Conservation (phyloP, 2,888 invertebrate genomes). For the Apamea monoglypha region DNA sequence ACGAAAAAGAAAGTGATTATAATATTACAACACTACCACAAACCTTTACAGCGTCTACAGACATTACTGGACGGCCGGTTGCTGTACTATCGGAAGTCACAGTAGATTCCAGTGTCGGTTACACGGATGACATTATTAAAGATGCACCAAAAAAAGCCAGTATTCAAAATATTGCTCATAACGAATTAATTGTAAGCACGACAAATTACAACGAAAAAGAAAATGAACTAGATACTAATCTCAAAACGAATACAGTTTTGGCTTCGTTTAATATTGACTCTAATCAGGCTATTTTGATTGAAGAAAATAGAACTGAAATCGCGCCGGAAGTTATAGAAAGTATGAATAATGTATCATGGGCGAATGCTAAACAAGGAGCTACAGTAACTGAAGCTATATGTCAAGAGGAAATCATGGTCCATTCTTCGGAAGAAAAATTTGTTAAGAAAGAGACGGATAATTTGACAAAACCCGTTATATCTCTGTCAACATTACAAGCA, state of each 20-base stretch:
- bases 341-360: slow-evolving; percentile 70
- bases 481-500: slow-evolving; percentile 88
- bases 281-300: slow-evolving; percentile 87
- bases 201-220: slow-evolving; percentile 91
- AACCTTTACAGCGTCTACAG: slow-evolving; percentile 80
- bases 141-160: slow-evolving; percentile 82
- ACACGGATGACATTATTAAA: slow-evolving; percentile 64
- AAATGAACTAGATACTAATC: slow-evolving; percentile 69
- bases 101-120: slow-evolving; percentile 81
- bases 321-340: slow-evolving; percentile 80
- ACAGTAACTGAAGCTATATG: slow-evolving; percentile 90
- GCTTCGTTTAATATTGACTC: slow-evolving; percentile 77
- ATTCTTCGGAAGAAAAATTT: slow-evolving; percentile 84
- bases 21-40: slow-evolving; percentile 63
- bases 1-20: slow-evolving; percentile 83
- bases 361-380: slow-evolving; percentile 80
- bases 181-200: slow-evolving; percentile 89
- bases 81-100: slow-evolving; percentile 88
- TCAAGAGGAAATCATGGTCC: slow-evolving; percentile 89
- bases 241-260: slow-evolving; percentile 67
- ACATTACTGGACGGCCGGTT: slow-evolving; percentile 87
- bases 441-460: slow-evolving; percentile 69
- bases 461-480: slow-evolving; percentile 83
- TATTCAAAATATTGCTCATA: slow-evolving; percentile 88
- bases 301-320: slow-evolving; percentile 87